Evolutionary conservation across 2,797 vertebrate species (phyloP).

Genomic region (Macrochelys suwanniensis): DNA sequence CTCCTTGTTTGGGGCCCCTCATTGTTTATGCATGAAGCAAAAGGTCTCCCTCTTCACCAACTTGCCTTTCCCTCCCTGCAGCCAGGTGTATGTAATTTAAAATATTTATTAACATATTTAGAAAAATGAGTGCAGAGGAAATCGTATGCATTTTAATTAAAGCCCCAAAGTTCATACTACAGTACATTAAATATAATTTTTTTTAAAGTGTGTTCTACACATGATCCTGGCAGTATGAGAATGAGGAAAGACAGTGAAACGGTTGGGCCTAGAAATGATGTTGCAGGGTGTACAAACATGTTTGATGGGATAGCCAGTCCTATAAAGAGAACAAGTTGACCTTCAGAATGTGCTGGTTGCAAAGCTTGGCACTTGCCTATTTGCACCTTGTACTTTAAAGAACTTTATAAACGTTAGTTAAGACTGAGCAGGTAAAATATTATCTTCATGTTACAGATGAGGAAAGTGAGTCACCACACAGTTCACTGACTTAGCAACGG

Average conservation of each 20-base stretch:
- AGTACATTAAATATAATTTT: accelerated
- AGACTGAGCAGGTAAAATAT: neutral
- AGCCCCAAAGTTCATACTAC: neutral
- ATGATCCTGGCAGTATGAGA: neutral
- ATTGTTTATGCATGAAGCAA: neutral
- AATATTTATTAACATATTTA: neutral
- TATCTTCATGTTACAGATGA: neutral
- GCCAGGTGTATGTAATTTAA: neutral
- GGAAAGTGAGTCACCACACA: neutral
- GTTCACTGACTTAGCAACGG: neutral
- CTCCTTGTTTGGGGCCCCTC: neutral
- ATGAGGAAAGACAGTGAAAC: neutral
- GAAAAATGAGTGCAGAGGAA: neutral
- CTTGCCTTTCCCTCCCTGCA: neutral
- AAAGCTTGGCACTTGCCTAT: neutral
- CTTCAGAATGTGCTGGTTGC: neutral
- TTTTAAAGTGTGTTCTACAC: neutral
- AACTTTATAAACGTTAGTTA: neutral
- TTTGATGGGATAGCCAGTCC: neutral
- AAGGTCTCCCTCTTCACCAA: neutral
- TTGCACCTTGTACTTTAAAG: neutral
- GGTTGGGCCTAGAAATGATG: neutral
- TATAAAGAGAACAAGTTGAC: neutral
- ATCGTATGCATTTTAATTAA: neutral
- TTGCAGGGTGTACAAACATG: neutral